These are phyloP conservation scores for Cecropterus lyciades DNA, from an alignment of 1,140 invertebrate genomes.

Conservation along the genomic window DNA sequence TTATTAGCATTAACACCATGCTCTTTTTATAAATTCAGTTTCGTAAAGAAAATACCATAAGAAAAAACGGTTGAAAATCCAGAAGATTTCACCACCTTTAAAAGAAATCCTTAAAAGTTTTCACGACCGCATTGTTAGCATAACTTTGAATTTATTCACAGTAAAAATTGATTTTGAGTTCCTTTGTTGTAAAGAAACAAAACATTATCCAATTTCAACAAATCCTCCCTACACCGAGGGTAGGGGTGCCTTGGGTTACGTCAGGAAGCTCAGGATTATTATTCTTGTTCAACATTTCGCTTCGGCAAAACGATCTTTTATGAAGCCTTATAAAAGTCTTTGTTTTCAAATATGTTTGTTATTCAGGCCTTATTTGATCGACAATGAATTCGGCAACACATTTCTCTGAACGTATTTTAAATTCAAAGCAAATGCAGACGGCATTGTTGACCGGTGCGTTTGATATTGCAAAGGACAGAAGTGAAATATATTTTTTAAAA, in stretches of 20 bases:
- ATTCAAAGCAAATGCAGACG: background rate
- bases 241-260: constrained; percentile 25
- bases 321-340: constrained; percentile 21
- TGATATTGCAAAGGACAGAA: no score
- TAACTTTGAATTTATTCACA: constrained; percentile 11
- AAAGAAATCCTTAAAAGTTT: background rate
- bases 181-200: constrained; percentile 53
- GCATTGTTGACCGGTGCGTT: no score
- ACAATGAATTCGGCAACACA: constrained; percentile 9
- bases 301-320: constrained; percentile 7
- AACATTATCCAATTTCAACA: constrained; percentile 60
- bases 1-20: no score
- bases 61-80: no score
- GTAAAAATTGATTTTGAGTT: constrained; percentile 40
- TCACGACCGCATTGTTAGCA: constrained; percentile 6
- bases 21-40: no score
- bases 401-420: constrained; percentile 14
- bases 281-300: constrained; percentile 32
- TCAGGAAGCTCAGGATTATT: constrained; percentile 42
- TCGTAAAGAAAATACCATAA: no score
- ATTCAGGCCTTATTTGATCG: constrained; percentile 14
- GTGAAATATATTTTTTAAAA: no score
- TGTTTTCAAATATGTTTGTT: constrained; percentile 8
- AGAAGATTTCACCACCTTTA: no score
- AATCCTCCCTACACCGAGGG: constrained; percentile 42